These are phyloP conservation scores for Antechinus flavipes DNA, from an alignment of 2,113 vertebrate genomes.

Conservation along the genomic window DNA sequence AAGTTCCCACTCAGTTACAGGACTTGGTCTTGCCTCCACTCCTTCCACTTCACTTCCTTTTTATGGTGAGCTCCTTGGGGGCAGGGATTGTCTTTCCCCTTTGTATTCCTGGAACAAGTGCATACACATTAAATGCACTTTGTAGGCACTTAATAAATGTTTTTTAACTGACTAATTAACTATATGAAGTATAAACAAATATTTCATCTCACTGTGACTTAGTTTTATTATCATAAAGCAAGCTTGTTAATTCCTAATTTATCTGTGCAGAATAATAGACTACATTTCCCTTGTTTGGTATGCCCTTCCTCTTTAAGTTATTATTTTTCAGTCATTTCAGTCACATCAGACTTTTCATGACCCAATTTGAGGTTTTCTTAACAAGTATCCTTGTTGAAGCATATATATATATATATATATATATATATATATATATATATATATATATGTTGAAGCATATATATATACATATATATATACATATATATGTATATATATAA, in stretches of 20 bases:
- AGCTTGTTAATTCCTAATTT: background rate
- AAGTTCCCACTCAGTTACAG: background rate
- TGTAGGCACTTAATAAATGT: background rate
- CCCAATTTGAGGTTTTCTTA: no score
- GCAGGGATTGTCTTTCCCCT: background rate
- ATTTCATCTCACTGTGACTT: background rate
- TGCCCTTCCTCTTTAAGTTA: background rate
- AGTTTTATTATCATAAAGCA: background rate
- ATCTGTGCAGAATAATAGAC: background rate
- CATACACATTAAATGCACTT: background rate
- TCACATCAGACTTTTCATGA: no score
- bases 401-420: no score
- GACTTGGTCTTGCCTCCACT: no score
- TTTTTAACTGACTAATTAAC: background rate
- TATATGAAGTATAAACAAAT: background rate
- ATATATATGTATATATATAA: no score
- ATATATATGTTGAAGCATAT: no score
- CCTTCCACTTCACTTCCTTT: background rate
- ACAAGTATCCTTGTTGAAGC: no score
- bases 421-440: no score
- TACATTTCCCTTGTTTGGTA: background rate
- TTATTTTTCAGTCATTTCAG: no score
- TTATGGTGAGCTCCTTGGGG: background rate
- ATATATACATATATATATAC: no score
- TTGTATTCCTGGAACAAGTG: background rate